A percentile compares a stretch with the other conserved stretches of the same genome.
phyloP scores from a whole-genome alignment of 2,888 invertebrate species.

The Actias luna region DNA sequence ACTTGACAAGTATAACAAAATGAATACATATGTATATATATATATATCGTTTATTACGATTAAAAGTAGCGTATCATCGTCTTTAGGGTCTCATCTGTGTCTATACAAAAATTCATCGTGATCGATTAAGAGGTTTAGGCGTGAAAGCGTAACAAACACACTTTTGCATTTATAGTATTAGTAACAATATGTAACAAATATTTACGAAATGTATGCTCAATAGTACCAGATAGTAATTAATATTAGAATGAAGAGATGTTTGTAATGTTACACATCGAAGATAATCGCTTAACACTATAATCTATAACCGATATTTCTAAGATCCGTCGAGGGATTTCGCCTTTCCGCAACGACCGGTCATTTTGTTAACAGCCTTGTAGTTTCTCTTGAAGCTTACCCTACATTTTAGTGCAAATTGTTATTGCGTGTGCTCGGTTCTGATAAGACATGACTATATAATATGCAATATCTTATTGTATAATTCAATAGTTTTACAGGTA shows the following conservation, averaged over 20 bases:
- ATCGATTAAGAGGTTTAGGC: no score
- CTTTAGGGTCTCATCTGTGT: no score
- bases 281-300: not conserved
- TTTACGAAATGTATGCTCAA: no score
- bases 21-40: no score
- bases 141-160: no score
- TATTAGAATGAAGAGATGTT: not conserved
- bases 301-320: conserved; percentile 6
- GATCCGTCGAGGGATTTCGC: conserved; percentile 1
- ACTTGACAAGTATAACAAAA: no score
- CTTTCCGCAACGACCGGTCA: conserved; percentile 29
- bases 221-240: not conserved
- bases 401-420: conserved; percentile 31
- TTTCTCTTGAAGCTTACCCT: conserved; percentile 22
- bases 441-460: conserved; percentile 26
- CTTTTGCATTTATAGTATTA: no score
- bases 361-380: conserved; percentile 37
- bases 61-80: no score
- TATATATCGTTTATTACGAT: no score
- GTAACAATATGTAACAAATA: no score
- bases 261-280: not conserved
- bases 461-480: conserved; percentile 16
- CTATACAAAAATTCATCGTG: no score
- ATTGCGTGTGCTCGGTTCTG: conserved; percentile 28
- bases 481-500: not conserved